phyloP scores from a whole-genome alignment of 1,140 invertebrate species.

The Monomorium pharaonis region DNA sequence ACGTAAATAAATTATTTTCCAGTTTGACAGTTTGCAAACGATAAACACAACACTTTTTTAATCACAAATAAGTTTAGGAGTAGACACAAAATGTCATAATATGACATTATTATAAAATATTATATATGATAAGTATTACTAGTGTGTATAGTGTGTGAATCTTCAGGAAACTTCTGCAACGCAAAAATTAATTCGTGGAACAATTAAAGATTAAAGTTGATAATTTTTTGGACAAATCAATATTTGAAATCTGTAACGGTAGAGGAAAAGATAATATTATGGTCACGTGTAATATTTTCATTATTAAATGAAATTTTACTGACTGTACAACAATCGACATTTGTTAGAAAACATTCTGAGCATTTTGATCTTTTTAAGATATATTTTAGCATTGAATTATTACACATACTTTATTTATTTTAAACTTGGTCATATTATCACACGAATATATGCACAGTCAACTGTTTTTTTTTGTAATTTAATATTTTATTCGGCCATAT shows the following conservation, averaged over 20 bases:
- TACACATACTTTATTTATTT: too few species aligned
- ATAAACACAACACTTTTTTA: not conserved
- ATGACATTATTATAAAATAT: not conserved
- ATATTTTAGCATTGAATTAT: too few species aligned
- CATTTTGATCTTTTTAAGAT: too few species aligned
- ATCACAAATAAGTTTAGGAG: not conserved
- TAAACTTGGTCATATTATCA: too few species aligned
- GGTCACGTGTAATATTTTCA: too few species aligned
- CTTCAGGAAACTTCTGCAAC: not conserved
- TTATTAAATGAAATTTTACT: too few species aligned
- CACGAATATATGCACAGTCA: too few species aligned
- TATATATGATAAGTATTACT: not conserved
- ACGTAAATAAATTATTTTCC: constrained; percentile 12
- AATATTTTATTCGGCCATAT: too few species aligned
- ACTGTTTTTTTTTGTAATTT: too few species aligned
- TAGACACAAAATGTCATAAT: not conserved
- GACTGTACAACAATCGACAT: too few species aligned
- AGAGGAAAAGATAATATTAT: too few species aligned
- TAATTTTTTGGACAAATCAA: not conserved
- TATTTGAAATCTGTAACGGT: not conserved
- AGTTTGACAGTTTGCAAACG: not conserved
- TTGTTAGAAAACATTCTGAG: too few species aligned
- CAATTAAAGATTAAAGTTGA: not conserved
- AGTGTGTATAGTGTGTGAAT: not conserved
- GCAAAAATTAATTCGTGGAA: not conserved